Evolutionary conservation across 2,888 invertebrate genomes (phyloP).

Genomic region (Himalopsyche japonica): DNA sequence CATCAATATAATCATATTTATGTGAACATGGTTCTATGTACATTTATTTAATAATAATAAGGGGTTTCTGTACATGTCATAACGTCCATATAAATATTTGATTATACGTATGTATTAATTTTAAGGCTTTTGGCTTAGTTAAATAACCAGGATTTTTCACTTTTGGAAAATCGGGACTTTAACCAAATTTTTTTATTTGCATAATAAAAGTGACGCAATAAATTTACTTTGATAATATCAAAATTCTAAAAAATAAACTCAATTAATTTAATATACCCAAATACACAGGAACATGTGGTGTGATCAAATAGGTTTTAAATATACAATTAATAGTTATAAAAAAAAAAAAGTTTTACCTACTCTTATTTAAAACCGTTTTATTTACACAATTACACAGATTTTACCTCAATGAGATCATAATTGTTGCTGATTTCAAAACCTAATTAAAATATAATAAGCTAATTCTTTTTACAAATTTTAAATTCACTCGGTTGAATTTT

Average conservation of each 20-base stretch:
- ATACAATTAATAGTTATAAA: background rate
- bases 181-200: too few relatives aligned
- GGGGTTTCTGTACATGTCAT: conserved; percentile 10
- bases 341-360: too few relatives aligned
- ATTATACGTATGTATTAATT: conserved; percentile 9
- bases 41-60: background rate
- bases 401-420: conserved; percentile 23
- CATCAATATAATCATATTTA: background rate
- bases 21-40: too few relatives aligned
- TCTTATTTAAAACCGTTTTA: background rate
- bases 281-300: background rate
- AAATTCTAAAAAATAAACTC: too few relatives aligned
- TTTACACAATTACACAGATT: background rate
- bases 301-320: background rate
- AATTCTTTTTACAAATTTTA: too few relatives aligned
- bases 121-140: conserved; percentile 2
- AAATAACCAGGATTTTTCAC: too few relatives aligned
- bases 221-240: too few relatives aligned
- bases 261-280: background rate
- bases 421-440: conserved; percentile 16
- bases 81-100: conserved; percentile 11
- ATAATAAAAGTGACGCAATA: too few relatives aligned
- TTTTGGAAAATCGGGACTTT: too few relatives aligned
- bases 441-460: too few relatives aligned
- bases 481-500: background rate